Base-by-base conservation (phyloP, 2,113 vertebrate genomes). In the Sus scrofa region DNA sequence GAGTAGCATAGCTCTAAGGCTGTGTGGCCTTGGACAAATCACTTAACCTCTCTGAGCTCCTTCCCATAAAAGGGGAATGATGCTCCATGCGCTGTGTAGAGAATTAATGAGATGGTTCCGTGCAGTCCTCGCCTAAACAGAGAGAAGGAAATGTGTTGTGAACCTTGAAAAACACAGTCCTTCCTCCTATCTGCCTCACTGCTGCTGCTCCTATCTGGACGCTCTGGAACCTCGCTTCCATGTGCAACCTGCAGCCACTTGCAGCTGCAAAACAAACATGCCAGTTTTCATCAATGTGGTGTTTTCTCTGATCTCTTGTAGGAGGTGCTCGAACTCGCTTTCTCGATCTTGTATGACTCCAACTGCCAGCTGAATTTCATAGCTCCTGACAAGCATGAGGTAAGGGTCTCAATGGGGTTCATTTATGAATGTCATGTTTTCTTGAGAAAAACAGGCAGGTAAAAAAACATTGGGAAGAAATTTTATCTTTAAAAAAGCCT, bases 331-430 rank as follows among this genome's bases (percentile, higher is more conserved):
- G 99, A 99, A 98, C 99, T 99, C 96, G 99, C 99, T 95, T 99
- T 99, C 98, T 99, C 99, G 70, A 99, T 99, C 98, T 97, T 99
- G 96, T 99, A 99, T 50, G 99, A 99, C 98, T 99, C 99, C 0
- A 99, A 99, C 89, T 99, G 99, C 98, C 99, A 99, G 79, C 94
- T 99, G 98, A 99, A 99, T 98, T 99, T 99, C 98, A 99, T 99
- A 24, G 99, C 99, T 98, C 99, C 99, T 91, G 99, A 99, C 98
- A 99, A 99, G 97, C 99, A 99, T n/a, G 99, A 99, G 99, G 99
- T 99, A 98, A 99, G 98, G 65, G 73, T 90, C 58, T 75, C 56
- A 0, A 15, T 44, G 90, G 22, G 67, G 63, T 60, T 84, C 20
- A 34, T 58, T 20, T n/a, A 30, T 32, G 34, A 73, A 19, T 11